Evolutionary conservation across 1,140 invertebrate species (phyloP), one percentile per base, ranked within the genome.

Genomic region (Streblospio benedicti): DNA sequence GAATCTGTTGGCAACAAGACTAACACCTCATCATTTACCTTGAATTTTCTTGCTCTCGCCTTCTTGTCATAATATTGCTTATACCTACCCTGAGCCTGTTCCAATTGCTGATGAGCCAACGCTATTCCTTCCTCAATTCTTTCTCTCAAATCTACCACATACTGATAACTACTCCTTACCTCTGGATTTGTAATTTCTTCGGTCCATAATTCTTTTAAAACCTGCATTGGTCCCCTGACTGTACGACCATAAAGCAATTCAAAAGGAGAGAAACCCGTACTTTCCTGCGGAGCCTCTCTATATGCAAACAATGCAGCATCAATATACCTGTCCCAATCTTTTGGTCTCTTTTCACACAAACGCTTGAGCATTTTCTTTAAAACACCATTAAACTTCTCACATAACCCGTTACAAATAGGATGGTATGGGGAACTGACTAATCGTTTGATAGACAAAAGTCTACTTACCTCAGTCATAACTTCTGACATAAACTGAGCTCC

Each of bases 401-500:
- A 30, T 31, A 64, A 50, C 23, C 59, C 59, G 38, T 61, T 51
- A 5, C 16, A 23, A 28, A 45, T 27, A 0, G 59, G 59, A 35
- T 64, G 52, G 30, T 56, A 64, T 30, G 25, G 45, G 59, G 14
- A 28, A 25, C 18, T 50, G 14, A 25, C 14, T 0, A 45, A 5
- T 25, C 47, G 43, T 52, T 45, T n/a, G 16, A 57, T 51, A 4
- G 54, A 59, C 27, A 61, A 30, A 20, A 59, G 33, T 4, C 51
- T n/a, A n/a, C n/a, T n/a, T n/a, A n/a, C n/a, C n/a, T n/a, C n/a
- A n/a, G n/a, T n/a, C n/a, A n/a, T n/a, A n/a, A n/a, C n/a, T n/a
- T n/a, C n/a, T n/a, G n/a, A n/a, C 6, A 65, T 69, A 62, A 80
- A 82, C 49, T 77, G 68, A n/a, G 74, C 69, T 31, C 72, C 74